Percentiles rank a stretch among this genome's conserved stretches.
Evolutionary conservation across 2,797 vertebrate species (phyloP).

Genomic region (Rhynchonycteris naso): DNA sequence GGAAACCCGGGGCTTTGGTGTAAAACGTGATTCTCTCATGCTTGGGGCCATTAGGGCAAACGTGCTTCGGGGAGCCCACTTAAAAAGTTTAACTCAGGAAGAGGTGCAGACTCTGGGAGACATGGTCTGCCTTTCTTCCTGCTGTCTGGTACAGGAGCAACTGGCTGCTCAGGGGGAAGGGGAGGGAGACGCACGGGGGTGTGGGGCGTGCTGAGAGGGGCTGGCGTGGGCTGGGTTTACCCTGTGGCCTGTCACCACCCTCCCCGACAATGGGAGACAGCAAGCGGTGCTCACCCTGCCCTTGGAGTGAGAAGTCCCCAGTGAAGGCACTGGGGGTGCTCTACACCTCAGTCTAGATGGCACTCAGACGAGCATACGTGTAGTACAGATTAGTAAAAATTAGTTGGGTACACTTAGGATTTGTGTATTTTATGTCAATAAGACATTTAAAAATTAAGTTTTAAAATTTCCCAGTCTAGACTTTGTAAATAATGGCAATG

Average conservation of each 20-base stretch:
- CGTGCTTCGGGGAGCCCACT: slow-evolving; percentile 41
- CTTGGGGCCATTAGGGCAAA: slow-evolving; percentile 62
- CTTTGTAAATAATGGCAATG: slow-evolving; percentile 7
- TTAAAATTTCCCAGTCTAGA: background rate
- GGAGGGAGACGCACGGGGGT: background rate
- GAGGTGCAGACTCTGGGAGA: slow-evolving; percentile 66
- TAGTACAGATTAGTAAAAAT: background rate
- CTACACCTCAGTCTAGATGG: background rate
- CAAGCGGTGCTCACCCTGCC: background rate
- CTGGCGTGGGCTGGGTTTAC: background rate
- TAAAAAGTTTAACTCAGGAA: slow-evolving; percentile 70
- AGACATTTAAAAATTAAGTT: background rate
- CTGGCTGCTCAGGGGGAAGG: slow-evolving; percentile 42
- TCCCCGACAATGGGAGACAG: background rate
- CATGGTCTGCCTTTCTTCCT: slow-evolving; percentile 74
- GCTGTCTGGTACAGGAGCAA: slow-evolving; percentile 66
- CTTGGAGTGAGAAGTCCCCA: background rate
- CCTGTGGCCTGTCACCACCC: background rate
- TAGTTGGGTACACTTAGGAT: background rate
- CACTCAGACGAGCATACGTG: background rate
- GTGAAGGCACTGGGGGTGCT: accelerated
- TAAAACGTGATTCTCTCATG: slow-evolving; percentile 63
- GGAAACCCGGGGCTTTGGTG: slow-evolving; percentile 47
- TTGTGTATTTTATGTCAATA: background rate
- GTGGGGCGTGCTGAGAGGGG: background rate